Base-by-base conservation (phyloP, 2,888 invertebrate genomes). In the Leptopilina syphax region DNA sequence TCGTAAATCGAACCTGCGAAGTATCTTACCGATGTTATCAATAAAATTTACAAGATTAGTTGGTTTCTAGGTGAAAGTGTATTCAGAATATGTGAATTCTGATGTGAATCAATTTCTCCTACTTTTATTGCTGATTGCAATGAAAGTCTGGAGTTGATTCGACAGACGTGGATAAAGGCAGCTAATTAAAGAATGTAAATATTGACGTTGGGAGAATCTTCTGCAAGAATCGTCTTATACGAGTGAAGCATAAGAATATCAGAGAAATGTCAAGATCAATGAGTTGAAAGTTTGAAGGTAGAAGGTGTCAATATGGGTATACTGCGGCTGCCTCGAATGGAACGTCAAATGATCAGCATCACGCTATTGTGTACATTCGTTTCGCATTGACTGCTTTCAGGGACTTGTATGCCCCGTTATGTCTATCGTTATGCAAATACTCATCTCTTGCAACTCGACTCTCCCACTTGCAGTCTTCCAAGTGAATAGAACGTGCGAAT, bases 381-480 rank as follows among this genome's bases (percentile, higher is more conserved):
- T 54, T 70, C 54, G 54, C 54, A 70, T 70, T 70, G 70, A 70
- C 50, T 70, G 70, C 54, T 70, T 70, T 54, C 70, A 70, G 70
- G 54, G 70, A 57, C 70, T 27, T 50, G 70, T 70, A 70, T 70
- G 70, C 70, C 70, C 70, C 70, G 70, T 70, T 70, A 70, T 70
- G 70, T 70, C 70, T 70, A 70, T 70, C 70, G 70, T 70, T 70
- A 70, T 70, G 70, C 70, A 70, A 70, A 70, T 70, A 70, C 70
- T 70, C 70, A 57, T 70, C 70, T 70, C 54, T 70, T 70, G 70
- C 70, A 70, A 13, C 70, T 54, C 54, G 68, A 68, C 54, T 57
- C 54, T 70, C 34, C 70, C 70, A 70, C 70, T 70, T 70, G 54
- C 8, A 70, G 54, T 70, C 27, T 27, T 27, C 13, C 12, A 50